These are phyloP conservation scores for Abrostola triplasia DNA, from an alignment of 2,888 invertebrate genomes.

Conservation along the genomic window DNA sequence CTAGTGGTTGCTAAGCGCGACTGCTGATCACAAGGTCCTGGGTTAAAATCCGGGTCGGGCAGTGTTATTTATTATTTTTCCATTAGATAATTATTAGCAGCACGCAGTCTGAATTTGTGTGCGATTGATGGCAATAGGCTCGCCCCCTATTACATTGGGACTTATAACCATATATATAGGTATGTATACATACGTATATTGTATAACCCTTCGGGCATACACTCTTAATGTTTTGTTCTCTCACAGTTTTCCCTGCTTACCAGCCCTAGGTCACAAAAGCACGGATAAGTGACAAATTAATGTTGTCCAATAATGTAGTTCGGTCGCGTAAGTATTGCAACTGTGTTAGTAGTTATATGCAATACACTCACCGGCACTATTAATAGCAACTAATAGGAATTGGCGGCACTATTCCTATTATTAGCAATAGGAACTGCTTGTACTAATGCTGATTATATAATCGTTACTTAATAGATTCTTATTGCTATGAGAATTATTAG, in stretches of 20 bases:
- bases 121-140: too few relatives aligned
- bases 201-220: too few relatives aligned
- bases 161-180: too few relatives aligned
- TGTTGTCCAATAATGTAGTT: constrained; percentile 50
- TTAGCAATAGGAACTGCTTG: constrained; percentile 36
- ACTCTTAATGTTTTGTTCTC: too few relatives aligned
- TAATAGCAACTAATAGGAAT: constrained; percentile 41
- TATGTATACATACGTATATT: too few relatives aligned
- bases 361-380: not conserved
- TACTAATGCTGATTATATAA: constrained; percentile 21
- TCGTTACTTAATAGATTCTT: constrained; percentile 1
- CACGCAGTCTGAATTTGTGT: too few relatives aligned
- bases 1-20: too few relatives aligned
- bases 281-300: constrained; percentile 56
- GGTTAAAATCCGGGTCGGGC: too few relatives aligned
- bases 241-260: not conserved
- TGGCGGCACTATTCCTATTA: constrained; percentile 45
- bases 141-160: too few relatives aligned
- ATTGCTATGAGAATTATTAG: constrained; percentile 2
- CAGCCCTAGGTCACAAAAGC: constrained; percentile 34
- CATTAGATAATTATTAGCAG: too few relatives aligned
- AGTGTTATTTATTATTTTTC: too few relatives aligned
- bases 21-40: too few relatives aligned
- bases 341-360: constrained; percentile 17
- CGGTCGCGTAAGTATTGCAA: constrained; percentile 50